Base-by-base conservation (phyloP, 2,888 invertebrate species). In the Bombyx huttoni region DNA sequence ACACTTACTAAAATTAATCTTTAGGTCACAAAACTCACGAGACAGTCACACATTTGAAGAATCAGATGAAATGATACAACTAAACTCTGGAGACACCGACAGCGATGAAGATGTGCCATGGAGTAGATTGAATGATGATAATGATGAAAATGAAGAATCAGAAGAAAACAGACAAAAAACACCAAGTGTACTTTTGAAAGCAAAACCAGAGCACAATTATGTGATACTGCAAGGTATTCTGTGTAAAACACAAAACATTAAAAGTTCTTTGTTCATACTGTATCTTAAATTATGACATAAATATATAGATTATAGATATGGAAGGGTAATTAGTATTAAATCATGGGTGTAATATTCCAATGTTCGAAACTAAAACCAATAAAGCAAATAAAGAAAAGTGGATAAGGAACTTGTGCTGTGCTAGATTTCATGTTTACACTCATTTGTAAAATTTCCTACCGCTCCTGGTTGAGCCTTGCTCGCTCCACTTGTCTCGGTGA, bases 191-290 rank as follows among this genome's bases (percentile, higher is more conserved):
- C 67, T 93, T 49, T 73, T 83, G 49, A 93, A 93, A 66, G 73
- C 88, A 48, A 89, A 90, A 68, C 93, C 93, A 3, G 91, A 91
- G 66, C 92, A 93, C 60, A 91, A 90, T 55, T 95, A 94, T 91
- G 88, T 89, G 58, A 84, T 92, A 52, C 75, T 93, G 47, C 77
- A 73, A 74, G 89, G 88, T 87, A 56, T 40, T 40, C 10, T 2
- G 9, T 33, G 33, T 10, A 33, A 9, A 48, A 33, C 5, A 9
- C 24, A 33, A n/a, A 13, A 10, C 14, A 51, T 10, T 46, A 13
- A 46, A 40, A 49, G 50, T 34, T 40, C 34, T 51, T 55, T 24
- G 5, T 24, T 24, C 24, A 24, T 24, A 5, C 24, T 24, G 24
- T 24, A 24, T 24, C n/a, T n/a, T n/a, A n/a, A n/a, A n/a, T n/a